Evolutionary conservation across 1,140 invertebrate genomes (phyloP), one percentile per base, ranked within the genome.

Genomic region (Drosophila lowei): DNA sequence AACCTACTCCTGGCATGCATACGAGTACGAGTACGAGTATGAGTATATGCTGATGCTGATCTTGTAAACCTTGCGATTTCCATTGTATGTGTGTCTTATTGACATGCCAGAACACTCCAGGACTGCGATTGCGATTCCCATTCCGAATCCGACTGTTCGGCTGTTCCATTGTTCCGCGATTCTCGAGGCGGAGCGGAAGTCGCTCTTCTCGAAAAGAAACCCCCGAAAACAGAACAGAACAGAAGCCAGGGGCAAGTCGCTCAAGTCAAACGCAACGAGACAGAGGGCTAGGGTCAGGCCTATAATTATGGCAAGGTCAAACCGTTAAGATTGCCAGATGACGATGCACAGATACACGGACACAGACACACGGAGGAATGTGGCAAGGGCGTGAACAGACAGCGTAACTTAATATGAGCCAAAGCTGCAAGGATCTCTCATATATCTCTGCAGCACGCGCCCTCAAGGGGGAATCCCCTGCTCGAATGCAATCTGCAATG

Each of bases 231-330:
- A 25, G 57, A 79, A 23, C 34, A 25, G 57, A 79, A 84, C 64
- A 52, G 23, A 62, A 50, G 30, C 49, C 9, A 34, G 9, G 9
- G 57, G 58, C 52, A 50, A 63, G 52, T 64, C 23, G 52, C 60
- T 43, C 68, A 72, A 74, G 72, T 65, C 72, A 73, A 58, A 74
- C 30, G 42, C 28, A 42, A 49, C 25, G 60, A 73, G 72, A 72
- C 68, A 73, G 58, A 52, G 50, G 50, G 44, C 54, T 38, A 43
- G 77, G 74, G 68, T 77, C 74, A 72, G 72, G 64, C 75, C 61
- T 75, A 85, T 88, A 88, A 86, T 86, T 86, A 86, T 71, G 66
- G 77, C 81, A 79, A 86, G 81, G 81, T 86, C 81, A 86, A 61
- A 74, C 58, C 66, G 58, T 63, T 62, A 66, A 13, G 38, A 54